Evolutionary conservation across 92 coral and sea anemone genomes (phyloP), one percentile per base, ranked within the genome.

Genomic region (Micromussa lordhowensis): DNA sequence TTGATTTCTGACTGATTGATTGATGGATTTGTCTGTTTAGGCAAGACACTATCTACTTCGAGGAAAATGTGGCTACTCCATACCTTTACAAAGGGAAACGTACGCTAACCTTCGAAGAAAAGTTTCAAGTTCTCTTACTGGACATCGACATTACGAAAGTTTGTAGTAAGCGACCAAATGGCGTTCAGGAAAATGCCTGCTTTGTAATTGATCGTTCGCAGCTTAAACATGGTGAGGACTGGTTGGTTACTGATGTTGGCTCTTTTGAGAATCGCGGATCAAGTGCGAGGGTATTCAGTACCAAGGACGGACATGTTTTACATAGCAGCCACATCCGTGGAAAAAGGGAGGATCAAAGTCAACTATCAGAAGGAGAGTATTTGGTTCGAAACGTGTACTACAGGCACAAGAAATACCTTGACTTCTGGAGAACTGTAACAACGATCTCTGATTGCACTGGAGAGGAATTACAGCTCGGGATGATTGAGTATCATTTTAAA

Each of bases 171-270:
- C 8, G 59, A 54, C 59, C 59, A 54, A 54, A 12, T 5, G 16
- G 16, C 14, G 13, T 12, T 17, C 9, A 5, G 59, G 89, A 89
- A 75, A 84, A 89, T 24, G 92, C 84, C 26, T 57, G 80, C 29
- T 88, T 88, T 88, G 88, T 88, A 36, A 75, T 82, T 29, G 91
- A 88, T 53, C 80, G 70, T 14, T 61, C 77, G 22, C 83, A 64
- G 63, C 89, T 89, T 38, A 89, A 89, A 68, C 54, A 78, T 64
- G 77, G 16, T 4, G 78, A 84, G 11, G 92, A 89, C 83, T 89
- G 92, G 92, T 57, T 89, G 28, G 75, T 79, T 22, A 89, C 89
- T 21, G 89, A 89, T 53, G 38, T 89, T 11, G 86, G 92, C 19
- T 36, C 92, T 13, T 89, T 89, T 89, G 85, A 84, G 30, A 69